Percentiles rank a stretch among this genome's conserved stretches.
These are phyloP conservation scores for Carlito syrichta DNA, from an alignment of 2,113 vertebrate species.

Conservation along the genomic window DNA sequence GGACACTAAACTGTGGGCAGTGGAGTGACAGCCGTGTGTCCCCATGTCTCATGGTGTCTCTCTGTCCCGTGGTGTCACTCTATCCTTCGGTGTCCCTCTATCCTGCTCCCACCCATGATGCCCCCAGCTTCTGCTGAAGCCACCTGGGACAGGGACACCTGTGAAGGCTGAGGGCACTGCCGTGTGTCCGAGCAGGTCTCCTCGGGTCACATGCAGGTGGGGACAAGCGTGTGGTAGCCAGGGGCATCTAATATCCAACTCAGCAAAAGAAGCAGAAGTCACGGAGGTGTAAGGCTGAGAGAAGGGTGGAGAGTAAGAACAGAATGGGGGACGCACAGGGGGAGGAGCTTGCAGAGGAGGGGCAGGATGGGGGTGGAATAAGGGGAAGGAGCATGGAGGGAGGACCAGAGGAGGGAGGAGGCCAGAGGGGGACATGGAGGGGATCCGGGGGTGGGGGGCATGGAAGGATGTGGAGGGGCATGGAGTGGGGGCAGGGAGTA, in stretches of 20 bases:
- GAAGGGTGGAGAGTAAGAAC: too few relatives aligned
- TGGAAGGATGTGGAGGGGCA: not conserved
- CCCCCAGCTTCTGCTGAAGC: too few relatives aligned
- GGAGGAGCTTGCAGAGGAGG: not conserved
- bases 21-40: accelerated
- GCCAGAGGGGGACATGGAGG: not conserved
- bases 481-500: not conserved
- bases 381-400: too few relatives aligned
- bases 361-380: too few relatives aligned
- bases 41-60: too few relatives aligned
- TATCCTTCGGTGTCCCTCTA: not conserved
- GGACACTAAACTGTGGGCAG: accelerated
- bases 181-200: not conserved
- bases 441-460: not conserved
- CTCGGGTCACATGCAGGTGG: not conserved
- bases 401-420: not conserved
- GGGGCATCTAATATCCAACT: not conserved
- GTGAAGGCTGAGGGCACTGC: accelerated
- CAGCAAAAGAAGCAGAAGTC: not conserved
- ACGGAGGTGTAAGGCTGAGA: not conserved
- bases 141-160: accelerated
- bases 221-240: not conserved
- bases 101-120: accelerated
- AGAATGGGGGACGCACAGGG: accelerated
- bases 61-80: not conserved